Evolutionary conservation across 1,140 invertebrate genomes (phyloP), one percentile per base, ranked within the genome.

Genomic region (Drosophila ogumai): DNA sequence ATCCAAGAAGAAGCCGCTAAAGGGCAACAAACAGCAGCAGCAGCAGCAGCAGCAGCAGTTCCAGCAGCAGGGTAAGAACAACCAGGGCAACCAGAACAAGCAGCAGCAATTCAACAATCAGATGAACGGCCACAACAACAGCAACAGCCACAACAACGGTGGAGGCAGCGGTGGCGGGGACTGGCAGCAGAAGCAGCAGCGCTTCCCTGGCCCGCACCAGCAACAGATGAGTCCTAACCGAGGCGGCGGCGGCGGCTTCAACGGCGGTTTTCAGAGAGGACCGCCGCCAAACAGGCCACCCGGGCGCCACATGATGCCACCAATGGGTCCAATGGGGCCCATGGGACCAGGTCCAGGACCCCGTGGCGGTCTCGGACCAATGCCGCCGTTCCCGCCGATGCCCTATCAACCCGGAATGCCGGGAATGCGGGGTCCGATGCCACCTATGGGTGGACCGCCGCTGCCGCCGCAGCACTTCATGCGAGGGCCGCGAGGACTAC

Each of bases 401-500:
- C 65, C 81, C 22, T 79, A 50, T 52, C 86, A 77, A 17, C 68
- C 87, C 7, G 61, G 47, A 5, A 63, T 90, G 77, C 76, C 64
- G 43, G 75, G 79, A 0, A 71, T 72, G 52, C 44, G 69, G 3
- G 74, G 73, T 1, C 86, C 80, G 0, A 66, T 73, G 65, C 75
- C 79, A 17, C 80, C 64, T 5, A 88, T 82, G 80, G 80, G 75
- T 6, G 75, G 82, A 12, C 81, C 75, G 44, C 81, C 72, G 34
- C 66, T 75, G 15, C 85, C 86, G 13, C 82, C 73, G 4, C 91
- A 75, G 2, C 91, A 75, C n/a, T 90, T 81, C 17, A 84, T 91
- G 77, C 9, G 52, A 13, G 34, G 52, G 0, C 52, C 52, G 3
- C 34, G 52, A 1, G 52, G 52, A 10, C 52, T 34, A 6, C 72